These are phyloP conservation scores for Lutra lutra DNA, from an alignment of 2,797 vertebrate species.

Conservation along the genomic window DNA sequence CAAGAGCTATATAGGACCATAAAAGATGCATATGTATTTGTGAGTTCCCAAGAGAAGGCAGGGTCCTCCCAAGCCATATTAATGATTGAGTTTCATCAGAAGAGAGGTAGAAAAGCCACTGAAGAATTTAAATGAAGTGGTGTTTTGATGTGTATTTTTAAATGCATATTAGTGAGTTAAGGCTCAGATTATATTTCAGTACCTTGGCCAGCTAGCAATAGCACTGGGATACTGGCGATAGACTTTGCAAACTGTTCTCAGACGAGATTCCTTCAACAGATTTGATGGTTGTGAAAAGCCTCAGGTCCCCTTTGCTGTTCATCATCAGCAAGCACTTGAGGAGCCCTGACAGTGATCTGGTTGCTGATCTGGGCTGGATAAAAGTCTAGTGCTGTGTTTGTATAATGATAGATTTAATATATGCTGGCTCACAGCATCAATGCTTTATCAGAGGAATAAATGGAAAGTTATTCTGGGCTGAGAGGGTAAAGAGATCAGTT, in stretches of 20 bases:
- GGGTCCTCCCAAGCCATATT: neutral
- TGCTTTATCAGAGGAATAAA: conserved; percentile 67
- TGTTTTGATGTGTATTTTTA: neutral
- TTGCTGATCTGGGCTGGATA: neutral
- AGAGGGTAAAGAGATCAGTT: conserved; percentile 66
- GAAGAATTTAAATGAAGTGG: neutral
- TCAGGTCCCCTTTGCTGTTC: neutral
- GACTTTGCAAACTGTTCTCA: neutral
- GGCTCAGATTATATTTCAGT: neutral
- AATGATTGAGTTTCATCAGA: neutral
- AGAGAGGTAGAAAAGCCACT: neutral
- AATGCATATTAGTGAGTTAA: neutral
- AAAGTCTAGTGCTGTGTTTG: neutral
- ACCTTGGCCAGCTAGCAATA: neutral
- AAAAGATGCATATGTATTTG: neutral
- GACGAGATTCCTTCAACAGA: neutral
- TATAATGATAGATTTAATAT: conserved; percentile 52
- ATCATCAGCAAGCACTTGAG: neutral
- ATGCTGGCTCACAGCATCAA: conserved; percentile 44
- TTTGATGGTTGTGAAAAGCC: neutral
- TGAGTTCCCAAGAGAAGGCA: neutral
- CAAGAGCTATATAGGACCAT: neutral
- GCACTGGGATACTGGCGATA: neutral
- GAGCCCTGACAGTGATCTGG: neutral
- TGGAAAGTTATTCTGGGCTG: conserved; percentile 73